Percentiles rank a stretch among this genome's conserved stretches.
Evolutionary conservation across 2,888 invertebrate genomes (phyloP).

Genomic region (Charanyca ferruginea): DNA sequence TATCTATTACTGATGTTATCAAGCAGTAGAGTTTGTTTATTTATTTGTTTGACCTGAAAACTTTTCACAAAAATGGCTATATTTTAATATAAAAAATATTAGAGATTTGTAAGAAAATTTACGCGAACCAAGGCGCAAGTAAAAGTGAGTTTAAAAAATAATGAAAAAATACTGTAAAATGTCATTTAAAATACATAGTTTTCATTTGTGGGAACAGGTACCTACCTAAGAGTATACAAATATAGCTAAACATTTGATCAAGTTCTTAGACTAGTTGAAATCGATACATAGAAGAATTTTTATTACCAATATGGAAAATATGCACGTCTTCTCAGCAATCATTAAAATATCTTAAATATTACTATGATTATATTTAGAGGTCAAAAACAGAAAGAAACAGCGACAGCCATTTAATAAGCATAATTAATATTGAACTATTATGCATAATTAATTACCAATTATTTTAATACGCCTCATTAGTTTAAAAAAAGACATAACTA

Average conservation of each 20-base stretch:
- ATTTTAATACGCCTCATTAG: slow-evolving; percentile 48
- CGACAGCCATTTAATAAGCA: slow-evolving; percentile 30
- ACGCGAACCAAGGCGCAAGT: no score
- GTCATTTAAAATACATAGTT: not conserved
- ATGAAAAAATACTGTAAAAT: no score
- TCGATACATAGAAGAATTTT: slow-evolving; percentile 15
- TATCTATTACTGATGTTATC: no score
- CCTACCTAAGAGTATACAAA: not conserved
- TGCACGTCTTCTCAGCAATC: slow-evolving; percentile 1
- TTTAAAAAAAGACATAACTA: slow-evolving; percentile 44
- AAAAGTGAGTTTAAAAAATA: no score
- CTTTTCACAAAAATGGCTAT: no score
- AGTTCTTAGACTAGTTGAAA: not conserved
- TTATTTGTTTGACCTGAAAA: no score
- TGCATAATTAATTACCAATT: slow-evolving; percentile 62
- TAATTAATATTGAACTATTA: slow-evolving; percentile 42
- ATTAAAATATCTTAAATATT: slow-evolving; percentile 25
- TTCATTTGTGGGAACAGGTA: not conserved
- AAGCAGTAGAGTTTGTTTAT: no score
- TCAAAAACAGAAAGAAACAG: slow-evolving; percentile 12
- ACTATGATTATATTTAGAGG: slow-evolving; percentile 13
- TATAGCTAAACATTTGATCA: not conserved
- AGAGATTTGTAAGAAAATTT: no score
- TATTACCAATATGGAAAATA: slow-evolving; percentile 24
- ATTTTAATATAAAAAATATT: no score